These are phyloP conservation scores for Mirza zaza DNA, from an alignment of 2,113 vertebrate species.

Conservation along the genomic window DNA sequence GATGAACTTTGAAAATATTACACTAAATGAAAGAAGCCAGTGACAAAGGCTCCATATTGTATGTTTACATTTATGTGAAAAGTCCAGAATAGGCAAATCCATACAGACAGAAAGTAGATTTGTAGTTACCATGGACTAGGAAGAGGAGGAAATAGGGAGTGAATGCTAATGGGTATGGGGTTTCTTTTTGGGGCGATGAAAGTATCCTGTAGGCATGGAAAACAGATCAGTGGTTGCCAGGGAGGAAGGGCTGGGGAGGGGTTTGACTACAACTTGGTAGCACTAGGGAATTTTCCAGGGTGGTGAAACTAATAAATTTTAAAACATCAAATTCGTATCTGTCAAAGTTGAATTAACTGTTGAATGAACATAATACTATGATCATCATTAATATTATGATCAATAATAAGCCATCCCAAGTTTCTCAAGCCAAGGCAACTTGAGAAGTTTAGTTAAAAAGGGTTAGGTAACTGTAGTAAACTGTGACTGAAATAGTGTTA, in stretches of 20 bases:
- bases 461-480: not conserved
- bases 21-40: too few relatives aligned
- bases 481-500: not conserved
- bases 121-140: too few relatives aligned
- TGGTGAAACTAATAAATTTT: not conserved
- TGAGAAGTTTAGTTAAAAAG: not conserved
- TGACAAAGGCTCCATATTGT: too few relatives aligned
- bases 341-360: not conserved
- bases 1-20: too few relatives aligned
- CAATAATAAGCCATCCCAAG: not conserved
- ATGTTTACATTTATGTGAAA: too few relatives aligned
- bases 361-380: not conserved
- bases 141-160: too few relatives aligned
- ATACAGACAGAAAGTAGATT: too few relatives aligned
- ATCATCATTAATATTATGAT: not conserved
- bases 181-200: too few relatives aligned
- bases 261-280: not conserved
- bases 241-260: not conserved
- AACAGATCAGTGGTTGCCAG: not conserved
- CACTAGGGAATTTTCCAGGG: not conserved
- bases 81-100: too few relatives aligned
- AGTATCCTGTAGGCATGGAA: not conserved
- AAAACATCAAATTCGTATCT: not conserved
- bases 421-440: not conserved
- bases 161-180: too few relatives aligned